Conservation (phyloP, 2,113 vertebrate species). For the Grallaria varia region DNA sequence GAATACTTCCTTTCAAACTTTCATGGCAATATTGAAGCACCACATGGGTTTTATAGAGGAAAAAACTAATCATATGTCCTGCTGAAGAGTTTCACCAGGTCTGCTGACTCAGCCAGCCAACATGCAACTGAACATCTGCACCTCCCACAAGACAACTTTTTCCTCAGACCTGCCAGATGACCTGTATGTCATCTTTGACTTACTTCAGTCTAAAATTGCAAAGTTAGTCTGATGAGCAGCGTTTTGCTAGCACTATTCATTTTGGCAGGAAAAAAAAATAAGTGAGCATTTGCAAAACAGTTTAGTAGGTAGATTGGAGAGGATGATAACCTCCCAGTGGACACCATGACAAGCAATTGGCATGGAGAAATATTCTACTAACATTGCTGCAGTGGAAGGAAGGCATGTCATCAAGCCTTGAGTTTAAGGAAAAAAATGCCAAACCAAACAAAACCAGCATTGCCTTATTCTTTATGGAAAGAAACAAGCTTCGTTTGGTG, state of each 20-base stretch:
- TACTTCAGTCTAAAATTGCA: not conserved
- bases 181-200: not conserved
- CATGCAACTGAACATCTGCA: not conserved
- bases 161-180: not conserved
- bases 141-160: not conserved
- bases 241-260: not conserved
- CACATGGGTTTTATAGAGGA: not conserved
- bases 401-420: not conserved
- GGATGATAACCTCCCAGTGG: not conserved
- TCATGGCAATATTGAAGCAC: not conserved
- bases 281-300: not conserved
- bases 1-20: not conserved
- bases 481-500: accelerated
- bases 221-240: not conserved
- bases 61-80: not conserved
- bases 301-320: not conserved
- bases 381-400: not conserved
- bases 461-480: not conserved
- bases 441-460: not conserved
- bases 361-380: not conserved
- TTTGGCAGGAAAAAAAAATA: not conserved
- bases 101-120: not conserved
- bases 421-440: not conserved
- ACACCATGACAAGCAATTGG: not conserved
- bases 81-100: not conserved